These are phyloP conservation scores for Ptychoptera contaminata DNA, from an alignment of 2,888 invertebrate species.

Conservation along the genomic window DNA sequence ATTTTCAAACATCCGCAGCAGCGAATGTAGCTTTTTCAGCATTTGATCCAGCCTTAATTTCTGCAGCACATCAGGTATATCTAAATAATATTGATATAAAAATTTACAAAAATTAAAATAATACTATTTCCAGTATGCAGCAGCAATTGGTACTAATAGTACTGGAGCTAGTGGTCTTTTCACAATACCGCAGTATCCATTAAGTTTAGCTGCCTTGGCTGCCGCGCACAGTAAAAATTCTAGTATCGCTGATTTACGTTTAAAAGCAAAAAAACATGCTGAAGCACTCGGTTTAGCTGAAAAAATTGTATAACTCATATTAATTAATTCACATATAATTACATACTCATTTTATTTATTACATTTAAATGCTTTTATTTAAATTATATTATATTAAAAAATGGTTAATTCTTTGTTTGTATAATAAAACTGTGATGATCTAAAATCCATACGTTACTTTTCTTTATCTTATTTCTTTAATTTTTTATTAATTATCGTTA, in stretches of 20 bases:
- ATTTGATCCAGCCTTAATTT: slow-evolving; percentile 68
- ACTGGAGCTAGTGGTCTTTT: slow-evolving; percentile 34
- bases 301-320: slow-evolving; percentile 10
- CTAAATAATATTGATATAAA: slow-evolving; percentile 1
- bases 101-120: slow-evolving; percentile 5
- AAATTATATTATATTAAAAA: too few relatives aligned
- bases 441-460: too few relatives aligned
- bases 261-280: slow-evolving; percentile 86
- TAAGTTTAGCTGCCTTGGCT: slow-evolving; percentile 66
- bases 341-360: too few relatives aligned
- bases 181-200: slow-evolving; percentile 50
- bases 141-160: slow-evolving; percentile 41
- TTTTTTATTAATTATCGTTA: too few relatives aligned
- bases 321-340: too few relatives aligned
- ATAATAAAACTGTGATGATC: too few relatives aligned
- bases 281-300: slow-evolving; percentile 53
- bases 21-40: slow-evolving; percentile 56
- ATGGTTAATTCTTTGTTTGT: too few relatives aligned
- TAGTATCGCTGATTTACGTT: slow-evolving; percentile 83
- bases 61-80: slow-evolving; percentile 63
- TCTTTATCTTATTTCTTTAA: too few relatives aligned
- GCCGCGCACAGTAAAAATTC: slow-evolving; percentile 76
- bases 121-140: slow-evolving; percentile 35
- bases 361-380: too few relatives aligned
- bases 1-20: slow-evolving; percentile 17